Base-by-base conservation (phyloP, 2,888 invertebrate genomes). In the Ormyrus nitidulus region DNA sequence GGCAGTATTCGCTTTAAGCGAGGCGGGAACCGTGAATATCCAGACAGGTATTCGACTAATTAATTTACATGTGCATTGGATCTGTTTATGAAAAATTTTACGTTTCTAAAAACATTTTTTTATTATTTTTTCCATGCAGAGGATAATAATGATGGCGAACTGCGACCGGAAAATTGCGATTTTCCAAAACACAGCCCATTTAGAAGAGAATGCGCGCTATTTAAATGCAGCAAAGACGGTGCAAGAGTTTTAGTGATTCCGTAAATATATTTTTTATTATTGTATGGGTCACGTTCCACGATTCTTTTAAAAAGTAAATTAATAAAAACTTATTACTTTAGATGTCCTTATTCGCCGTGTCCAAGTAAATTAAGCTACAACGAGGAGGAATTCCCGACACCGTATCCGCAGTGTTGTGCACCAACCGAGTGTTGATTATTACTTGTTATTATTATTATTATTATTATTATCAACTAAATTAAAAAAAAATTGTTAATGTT, bases 321-420 rank as follows among this genome's bases (percentile, higher is more conserved):
- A 48, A 58, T 58, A 59, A 10, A n/a, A 5, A 59, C 58, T 49
- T 69, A 11, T 56, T 10, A 71, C 64, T 44, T n/a, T 51, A 86
- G 85, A 58, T 85, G 86, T 44, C 70, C 80, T 6, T 5, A n/a
- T 2, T 81, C 74, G 3, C 0, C 0, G 2, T 85, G 85, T 59
- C 19, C 48, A 6, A 61, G 73, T 1, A 54, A 80, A 65, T 77
- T 82, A 19, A 83, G 82, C 19, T 83, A 83, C 62, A 71, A 64
- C 2, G 54, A 77, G 6, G 13, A n/a, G 6, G 80, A 84, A 79
- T 34, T 81, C 13, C 75, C 64, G 6, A 85, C 84, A 62, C 80
- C 83, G 8, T 85, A 80, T 54, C 85, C 86, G 0, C 65, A 84
- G 8, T 86, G 85, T 49, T 86, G 86, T 48, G 78, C 10, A 1